phyloP scores from a whole-genome alignment of 2,113 vertebrate species.

The Sciurus niger region DNA sequence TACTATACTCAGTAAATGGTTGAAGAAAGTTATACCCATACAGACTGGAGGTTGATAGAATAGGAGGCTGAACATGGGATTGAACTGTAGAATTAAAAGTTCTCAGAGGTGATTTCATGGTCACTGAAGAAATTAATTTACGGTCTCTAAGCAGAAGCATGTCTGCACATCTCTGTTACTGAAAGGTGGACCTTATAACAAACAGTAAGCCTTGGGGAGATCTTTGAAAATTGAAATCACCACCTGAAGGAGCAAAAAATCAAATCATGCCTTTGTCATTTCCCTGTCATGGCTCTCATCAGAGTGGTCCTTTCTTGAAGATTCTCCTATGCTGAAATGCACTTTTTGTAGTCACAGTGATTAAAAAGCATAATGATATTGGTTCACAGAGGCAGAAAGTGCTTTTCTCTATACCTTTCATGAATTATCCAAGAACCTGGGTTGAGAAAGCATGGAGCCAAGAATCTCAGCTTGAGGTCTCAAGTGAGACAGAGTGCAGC shows the following conservation, averaged over 20 bases:
- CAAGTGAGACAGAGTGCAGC: background rate
- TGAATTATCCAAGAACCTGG: background rate
- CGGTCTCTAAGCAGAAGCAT: constrained; percentile 48
- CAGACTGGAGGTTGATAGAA: constrained; percentile 30
- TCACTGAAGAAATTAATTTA: constrained; percentile 51
- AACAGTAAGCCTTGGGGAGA: constrained; percentile 37
- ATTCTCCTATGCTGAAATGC: constrained; percentile 1
- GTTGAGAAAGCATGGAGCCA: background rate
- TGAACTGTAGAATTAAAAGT: constrained; percentile 59
- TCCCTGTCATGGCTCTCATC: constrained; percentile 29
- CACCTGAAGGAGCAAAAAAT: background rate
- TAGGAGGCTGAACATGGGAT: constrained; percentile 1
- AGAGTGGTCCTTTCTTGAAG: background rate
- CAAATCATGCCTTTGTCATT: constrained; percentile 43
- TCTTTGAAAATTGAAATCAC: constrained; percentile 53
- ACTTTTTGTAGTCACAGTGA: constrained; percentile 8
- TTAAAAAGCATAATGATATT: background rate
- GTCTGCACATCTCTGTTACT: background rate
- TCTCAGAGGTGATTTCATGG: constrained; percentile 40
- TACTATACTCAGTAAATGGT: constrained; percentile 23
- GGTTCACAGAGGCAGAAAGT: constrained; percentile 45
- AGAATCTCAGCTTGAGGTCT: constrained; percentile 53
- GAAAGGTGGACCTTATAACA: constrained; percentile 15
- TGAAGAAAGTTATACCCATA: constrained; percentile 23
- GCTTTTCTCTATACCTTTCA: background rate